Evolutionary conservation across 2,888 invertebrate genomes (phyloP), one percentile per base, ranked within the genome.

Genomic region (Alcis repandata): DNA sequence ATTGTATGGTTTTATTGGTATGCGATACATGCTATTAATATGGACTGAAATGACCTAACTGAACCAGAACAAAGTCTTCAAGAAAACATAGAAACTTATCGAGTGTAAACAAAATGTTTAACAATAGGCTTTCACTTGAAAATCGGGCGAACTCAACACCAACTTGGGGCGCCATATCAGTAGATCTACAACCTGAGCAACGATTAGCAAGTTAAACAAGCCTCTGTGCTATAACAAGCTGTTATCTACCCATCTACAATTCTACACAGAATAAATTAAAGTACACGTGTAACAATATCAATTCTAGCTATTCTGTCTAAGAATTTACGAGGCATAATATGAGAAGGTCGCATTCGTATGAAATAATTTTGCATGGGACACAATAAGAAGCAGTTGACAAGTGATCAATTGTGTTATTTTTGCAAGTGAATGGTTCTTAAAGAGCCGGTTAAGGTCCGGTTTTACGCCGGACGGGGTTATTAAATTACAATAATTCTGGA

Each of bases 181-280:
- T 57, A 65, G 75, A 91, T 91, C 90, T 89, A 85, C 87, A 87
- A 88, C 87, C 82, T 83, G 86, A 80, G 78, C 82, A 80, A 69
- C 86, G 79, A 87, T 90, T 89, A 90, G 83, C 90, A 90, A 91
- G 91, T 91, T 89, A 90, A 92, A 91, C 89, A 91, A 81, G 82
- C 84, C 84, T 68, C 63, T 69, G 79, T 82, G 67, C 82, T 82
- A 78, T 77, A 78, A 53, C 56, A 56, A 22, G 45, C 13, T 51
- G 64, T 65, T 68, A 68, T 68, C 68, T 59, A 11, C 22, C 51
- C 32, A 66, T 66, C 65, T 66, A 61, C 74, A 83, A 20, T 61
- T 66, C 65, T 66, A 61, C 74, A 83, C 80, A 84, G 84, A 83
- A 85, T 83, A 79, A 77, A 80, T 80, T 66, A 60, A 60, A 66